These are phyloP conservation scores for Drosophila greeni DNA, from an alignment of 2,888 invertebrate genomes.

Conservation along the genomic window DNA sequence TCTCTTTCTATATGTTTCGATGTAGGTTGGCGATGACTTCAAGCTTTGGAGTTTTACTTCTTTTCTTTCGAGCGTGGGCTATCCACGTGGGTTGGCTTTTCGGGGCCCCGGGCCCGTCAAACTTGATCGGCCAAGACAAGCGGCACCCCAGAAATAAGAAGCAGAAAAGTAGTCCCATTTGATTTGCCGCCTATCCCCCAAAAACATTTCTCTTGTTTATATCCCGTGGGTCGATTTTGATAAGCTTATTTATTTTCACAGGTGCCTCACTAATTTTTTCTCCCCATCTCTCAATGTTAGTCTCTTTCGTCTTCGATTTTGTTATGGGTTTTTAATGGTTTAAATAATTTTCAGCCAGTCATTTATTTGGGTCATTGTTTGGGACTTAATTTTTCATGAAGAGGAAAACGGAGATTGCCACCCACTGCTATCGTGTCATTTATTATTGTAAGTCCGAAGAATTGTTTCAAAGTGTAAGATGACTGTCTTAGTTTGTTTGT, in stretches of 20 bases:
- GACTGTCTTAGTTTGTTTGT: not conserved
- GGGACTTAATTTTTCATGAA: constrained; percentile 18
- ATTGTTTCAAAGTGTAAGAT: not conserved
- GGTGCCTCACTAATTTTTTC: constrained; percentile 57
- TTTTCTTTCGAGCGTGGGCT: constrained; percentile 20
- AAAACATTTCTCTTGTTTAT: constrained; percentile 25
- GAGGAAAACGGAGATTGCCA: constrained; percentile 7
- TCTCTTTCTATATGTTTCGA: constrained; percentile 4
- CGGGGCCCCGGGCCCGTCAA: constrained; percentile 38
- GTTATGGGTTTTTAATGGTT: constrained; percentile 47
- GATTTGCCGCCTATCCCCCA: constrained; percentile 22
- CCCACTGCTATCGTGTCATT: constrained; percentile 16
- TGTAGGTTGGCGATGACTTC: constrained; percentile 38
- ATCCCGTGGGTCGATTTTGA: constrained; percentile 55
- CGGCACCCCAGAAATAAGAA: constrained; percentile 24
- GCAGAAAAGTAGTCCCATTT: constrained; percentile 31
- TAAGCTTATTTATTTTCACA: constrained; percentile 66
- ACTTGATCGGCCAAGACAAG: constrained; percentile 25
- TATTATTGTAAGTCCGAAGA: constrained; percentile 11
- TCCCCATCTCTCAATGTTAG: constrained; percentile 3
- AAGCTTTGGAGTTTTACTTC: constrained; percentile 21
- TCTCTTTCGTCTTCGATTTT: constrained; percentile 9
- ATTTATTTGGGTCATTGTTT: constrained; percentile 27
- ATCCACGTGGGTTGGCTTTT: constrained; percentile 39
- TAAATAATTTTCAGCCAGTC: constrained; percentile 36